Evolutionary conservation across 1,140 invertebrate species (phyloP).

Genomic region (Zaprionus vittiger): DNA sequence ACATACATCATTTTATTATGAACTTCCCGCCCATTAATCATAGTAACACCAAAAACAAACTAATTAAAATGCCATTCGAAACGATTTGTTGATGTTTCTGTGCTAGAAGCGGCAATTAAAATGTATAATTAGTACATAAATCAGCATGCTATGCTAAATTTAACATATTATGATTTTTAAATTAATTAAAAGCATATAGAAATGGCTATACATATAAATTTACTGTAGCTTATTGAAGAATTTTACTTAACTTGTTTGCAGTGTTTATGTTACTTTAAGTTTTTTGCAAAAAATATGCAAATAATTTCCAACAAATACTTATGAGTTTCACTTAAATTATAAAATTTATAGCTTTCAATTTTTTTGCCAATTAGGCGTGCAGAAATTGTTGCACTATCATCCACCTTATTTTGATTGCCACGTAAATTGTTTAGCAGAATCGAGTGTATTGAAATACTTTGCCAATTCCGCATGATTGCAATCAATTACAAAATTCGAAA

Average conservation of each 20-base stretch:
- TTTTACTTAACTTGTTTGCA: neutral
- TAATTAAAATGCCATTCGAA: conserved; percentile 33
- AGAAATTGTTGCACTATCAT: neutral
- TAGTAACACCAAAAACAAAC: conserved; percentile 23
- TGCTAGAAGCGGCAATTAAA: conserved; percentile 9
- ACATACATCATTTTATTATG: neutral
- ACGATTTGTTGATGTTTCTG: conserved; percentile 19
- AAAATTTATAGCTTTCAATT: neutral
- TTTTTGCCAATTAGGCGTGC: neutral
- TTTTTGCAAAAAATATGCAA: neutral
- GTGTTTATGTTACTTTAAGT: neutral
- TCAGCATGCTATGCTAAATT: conserved; percentile 12
- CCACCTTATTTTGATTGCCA: neutral
- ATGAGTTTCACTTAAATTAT: neutral
- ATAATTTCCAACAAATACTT: neutral
- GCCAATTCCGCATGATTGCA: neutral
- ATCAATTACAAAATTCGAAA: neutral
- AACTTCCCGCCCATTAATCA: conserved; percentile 23
- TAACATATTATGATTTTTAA: neutral
- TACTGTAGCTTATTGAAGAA: neutral
- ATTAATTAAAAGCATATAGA: neutral
- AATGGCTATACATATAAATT: neutral
- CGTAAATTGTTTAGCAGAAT: neutral
- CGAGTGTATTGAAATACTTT: neutral
- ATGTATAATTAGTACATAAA: conserved; percentile 33